Base-by-base conservation (phyloP, 2,888 invertebrate genomes). In the Cactoblastis cactorum region DNA sequence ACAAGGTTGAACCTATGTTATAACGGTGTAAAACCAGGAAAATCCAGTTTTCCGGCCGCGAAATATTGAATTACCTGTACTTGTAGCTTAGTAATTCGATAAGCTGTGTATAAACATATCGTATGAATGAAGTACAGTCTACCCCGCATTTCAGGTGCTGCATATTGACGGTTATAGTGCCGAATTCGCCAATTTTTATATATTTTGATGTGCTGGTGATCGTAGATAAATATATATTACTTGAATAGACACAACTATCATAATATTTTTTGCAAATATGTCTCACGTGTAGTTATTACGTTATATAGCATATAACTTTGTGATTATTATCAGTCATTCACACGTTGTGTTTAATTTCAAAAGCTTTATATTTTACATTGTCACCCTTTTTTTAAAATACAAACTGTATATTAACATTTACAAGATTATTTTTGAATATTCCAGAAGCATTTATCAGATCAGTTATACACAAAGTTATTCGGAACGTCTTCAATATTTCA, bases 41-140 rank as follows among this genome's bases (percentile, higher is more conserved):
- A 43, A 43, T 43, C 28, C 28, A 28, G 43, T 43, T 43, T 14
- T 28, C 28, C 22, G 28, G 43, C 43, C 32, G 43, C 43, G 17
- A 43, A 43, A 28, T 43, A 43, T 43, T 28, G 43, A 43, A 17
- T 43, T 43, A 43, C 43, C 8, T 28, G 28, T 28, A 43, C 28
- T 9, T 22, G 22, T 43, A 15, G 43, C 43, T 43, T 24, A 28
- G 43, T 32, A 43, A 43, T 43, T 28, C 28, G 17, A 43, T 43
- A 43, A 22, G 11, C 38, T n/a, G 19, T 38, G n/a, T 11, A 39
- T 39, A 22, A 22, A n/a, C 2, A n/a, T 18, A 37, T 18, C 37
- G 9, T 8, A 28, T 28, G n/a, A n/a, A n/a, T n/a, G n/a, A n/a
- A n/a, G n/a, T n/a, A n/a, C n/a, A n/a, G n/a, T n/a, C n/a, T n/a